Evolutionary conservation across 1,140 invertebrate species (phyloP), one percentile per base, ranked within the genome.

Genomic region (Homarus americanus): DNA sequence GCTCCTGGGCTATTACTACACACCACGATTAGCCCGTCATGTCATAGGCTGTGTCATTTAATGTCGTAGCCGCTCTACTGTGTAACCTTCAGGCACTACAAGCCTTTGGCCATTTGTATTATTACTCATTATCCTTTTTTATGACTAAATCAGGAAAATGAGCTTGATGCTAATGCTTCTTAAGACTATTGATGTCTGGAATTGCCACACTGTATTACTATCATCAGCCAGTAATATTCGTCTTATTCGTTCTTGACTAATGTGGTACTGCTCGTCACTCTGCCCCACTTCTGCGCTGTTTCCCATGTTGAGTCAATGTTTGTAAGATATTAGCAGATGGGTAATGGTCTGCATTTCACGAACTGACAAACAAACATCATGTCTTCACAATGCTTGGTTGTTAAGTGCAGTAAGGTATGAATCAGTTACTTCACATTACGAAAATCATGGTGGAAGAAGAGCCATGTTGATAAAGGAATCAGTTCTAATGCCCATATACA

Each of bases 31-130:
- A 84, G 53, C 76, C 76, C 69, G 49, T 34, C 24, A 85, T 85
- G 79, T 82, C 36, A 82, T 82, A 73, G 72, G 69, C 66, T 85
- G 58, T 82, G 66, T 90, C 40, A 90, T n/a, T 90, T 49, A 66
- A 82, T 90, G 79, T 90, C 36, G 88, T 90, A 90, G 80, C 80
- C n/a, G 53, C 88, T 90, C 32, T 75, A 32, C 72, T 82, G 86
- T 82, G 69, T 82, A 78, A 88, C 53, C 78, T 79, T 79, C 86
- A 88, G 86, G 76, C 75, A 79, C 63, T 88, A 88, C 28, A 72
- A 44, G 58, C 58, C 86, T 88, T 88, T 41, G 76, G 53, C 41
- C 40, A 82, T 66, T 69, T 88, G 53, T 82, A 86, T 49, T 75
- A 28, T 38, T 76, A 28, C 34, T 86, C 78, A 58, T 41, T 86